Evolutionary conservation across 1,140 invertebrate genomes (phyloP), one percentile per base, ranked within the genome.

Genomic region (Trachymyrmex septentrionalis): DNA sequence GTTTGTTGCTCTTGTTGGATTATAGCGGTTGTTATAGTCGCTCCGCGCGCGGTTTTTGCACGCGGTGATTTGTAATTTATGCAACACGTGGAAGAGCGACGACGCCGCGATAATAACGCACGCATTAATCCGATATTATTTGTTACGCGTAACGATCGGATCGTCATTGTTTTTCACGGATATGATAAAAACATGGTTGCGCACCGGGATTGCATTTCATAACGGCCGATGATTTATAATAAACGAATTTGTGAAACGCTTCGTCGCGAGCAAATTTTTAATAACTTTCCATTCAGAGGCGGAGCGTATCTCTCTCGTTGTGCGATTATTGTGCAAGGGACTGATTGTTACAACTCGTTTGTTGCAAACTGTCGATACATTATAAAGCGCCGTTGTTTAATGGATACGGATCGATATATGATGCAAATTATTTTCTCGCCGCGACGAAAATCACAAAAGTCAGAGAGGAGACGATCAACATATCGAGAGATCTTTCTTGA

Each of bases 71-170:
- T 48, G 80, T 75, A 84, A 84, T 84, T 84, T 73, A 84, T 75
- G 80, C 69, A 84, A 73, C 69, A 72, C 69, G 38, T 59, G 80
- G 38, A 50, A 73, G 63, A 84, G 69, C 80, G 69, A 61, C 57
- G 69, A 84, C 38, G 27, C 55, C 69, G 16, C 57, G 80, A 73
- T 82, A 73, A 84, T 84, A 84, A 84, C 69, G 38, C 67, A 38
- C 67, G 80, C 63, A 34, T 84, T 84, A 84, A 84, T 84, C 80
- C 80, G 69, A 84, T 84, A 84, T 84, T 84, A 84, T 84, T 84
- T 84, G 80, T 84, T 61, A 73, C 66, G 77, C 64, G 64, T 71
- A 67, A 81, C 80, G 69, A 63, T 84, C 57, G 55, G 80, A 61
- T 75, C 34, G 69, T 84, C 80, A 73, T 84, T 84, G 80, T 84